A percentile compares a stretch with the other conserved stretches of the same genome.
phyloP scores from a whole-genome alignment of 2,888 invertebrate genomes.

The Isotomurus palustris region DNA sequence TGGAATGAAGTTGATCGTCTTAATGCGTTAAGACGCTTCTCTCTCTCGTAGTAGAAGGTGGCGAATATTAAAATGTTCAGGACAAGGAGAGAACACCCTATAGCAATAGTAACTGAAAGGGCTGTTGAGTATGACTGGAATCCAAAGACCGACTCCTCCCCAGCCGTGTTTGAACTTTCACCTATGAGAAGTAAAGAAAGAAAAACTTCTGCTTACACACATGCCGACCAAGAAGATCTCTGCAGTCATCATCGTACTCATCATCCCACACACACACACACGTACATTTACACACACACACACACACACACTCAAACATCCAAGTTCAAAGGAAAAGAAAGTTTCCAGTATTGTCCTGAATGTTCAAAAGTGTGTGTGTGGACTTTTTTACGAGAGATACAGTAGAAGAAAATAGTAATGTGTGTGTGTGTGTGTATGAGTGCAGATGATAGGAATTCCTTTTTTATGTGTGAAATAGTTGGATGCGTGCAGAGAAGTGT shows the following conservation, averaged over 20 bases:
- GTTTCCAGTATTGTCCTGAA: too few species aligned
- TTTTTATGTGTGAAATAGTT: not conserved
- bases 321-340: too few species aligned
- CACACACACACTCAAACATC: too few species aligned
- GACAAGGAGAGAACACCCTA: conserved; percentile 84
- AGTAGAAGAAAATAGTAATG: too few species aligned
- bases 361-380: too few species aligned
- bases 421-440: too few species aligned
- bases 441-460: too few species aligned
- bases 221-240: too few species aligned
- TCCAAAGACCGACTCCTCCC: conserved; percentile 17
- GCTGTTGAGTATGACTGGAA: conserved; percentile 87
- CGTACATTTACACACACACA: too few species aligned
- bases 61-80: conserved; percentile 89
- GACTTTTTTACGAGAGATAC: too few species aligned
- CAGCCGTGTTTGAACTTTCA: conserved; percentile 1
- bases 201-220: not conserved
- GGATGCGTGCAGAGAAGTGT: not conserved
- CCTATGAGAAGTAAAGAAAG: not conserved
- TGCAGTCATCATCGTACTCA: too few species aligned
- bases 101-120: conserved; percentile 81
- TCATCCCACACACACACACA: too few species aligned
- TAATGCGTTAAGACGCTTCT: conserved; percentile 40
- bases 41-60: conserved; percentile 54
- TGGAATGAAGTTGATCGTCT: not conserved